Base-by-base conservation (phyloP, 2,888 invertebrate species). In the Dynastes grantii region DNA sequence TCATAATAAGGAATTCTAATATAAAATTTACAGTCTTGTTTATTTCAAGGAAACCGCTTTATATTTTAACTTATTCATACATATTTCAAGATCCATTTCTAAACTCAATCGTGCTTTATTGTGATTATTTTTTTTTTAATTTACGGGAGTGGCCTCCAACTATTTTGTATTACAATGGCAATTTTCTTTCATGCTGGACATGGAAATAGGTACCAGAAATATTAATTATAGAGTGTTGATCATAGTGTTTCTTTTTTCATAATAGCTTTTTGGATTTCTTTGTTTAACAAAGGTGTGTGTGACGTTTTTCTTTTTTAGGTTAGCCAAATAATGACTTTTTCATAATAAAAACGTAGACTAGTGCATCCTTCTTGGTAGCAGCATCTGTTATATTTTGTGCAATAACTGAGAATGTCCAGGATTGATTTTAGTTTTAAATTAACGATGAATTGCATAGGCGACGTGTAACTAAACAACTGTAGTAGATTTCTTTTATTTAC, bases 161-260 rank as follows among this genome's bases (percentile, higher is more conserved):
- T 75, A 75, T 58, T 37, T 45, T 61, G 27, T 49, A 75, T 80
- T 77, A 79, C 79, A 79, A 58, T 77, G 51, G 73, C 40, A 81
- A 83, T 85, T 86, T 84, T 85, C 83, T 87, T 87, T 87, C 88
- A 88, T 87, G 87, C 88, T 84, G 84, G 83, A 83, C 83, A 80
- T 80, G 84, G 85, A 83, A 78, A 82, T 86, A 89, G 89, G 87
- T 89, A 84, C 89, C 89, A 79, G 88, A 89, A 85, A 89, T 89
- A 83, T 86, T 89, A 84, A 88, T 89, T 85, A 89, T 89, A 83
- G 88, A 89, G 85, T 88, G 89, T 87, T 89, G 87, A 88, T 85
- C 84, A 78, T 81, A 81, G 80, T 78, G 71, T 75, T 75, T 75
- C 22, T 61, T 61, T 75, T 68, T 78, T 75, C 63, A 77, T 75